Percentiles rank a stretch among this genome's conserved stretches.
phyloP scores from a whole-genome alignment of 2,888 invertebrate genomes.

The Andrena marginata region DNA sequence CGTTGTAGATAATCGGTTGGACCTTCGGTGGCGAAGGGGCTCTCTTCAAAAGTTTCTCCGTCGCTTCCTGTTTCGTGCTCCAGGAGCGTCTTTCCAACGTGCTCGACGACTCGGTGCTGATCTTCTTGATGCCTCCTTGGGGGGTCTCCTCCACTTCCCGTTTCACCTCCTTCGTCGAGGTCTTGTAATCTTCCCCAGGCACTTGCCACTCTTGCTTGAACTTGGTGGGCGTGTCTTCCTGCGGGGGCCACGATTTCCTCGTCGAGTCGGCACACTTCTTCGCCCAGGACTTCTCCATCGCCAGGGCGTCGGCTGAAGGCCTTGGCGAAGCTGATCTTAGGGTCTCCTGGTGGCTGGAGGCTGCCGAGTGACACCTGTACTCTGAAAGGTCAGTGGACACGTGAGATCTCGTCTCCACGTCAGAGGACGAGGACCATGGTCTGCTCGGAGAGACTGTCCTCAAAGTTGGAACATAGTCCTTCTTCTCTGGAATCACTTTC shows the following conservation, averaged over 20 bases:
- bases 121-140: constrained; percentile 79
- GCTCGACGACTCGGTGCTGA: constrained; percentile 81
- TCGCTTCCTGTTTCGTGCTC: constrained; percentile 78
- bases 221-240: constrained; percentile 73
- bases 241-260: constrained; percentile 87
- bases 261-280: constrained; percentile 85
- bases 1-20: constrained; percentile 84
- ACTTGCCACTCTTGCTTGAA: constrained; percentile 80
- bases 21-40: constrained; percentile 73
- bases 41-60: constrained; percentile 64
- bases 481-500: constrained; percentile 72
- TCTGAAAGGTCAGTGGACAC: constrained; percentile 81
- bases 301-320: constrained; percentile 88
- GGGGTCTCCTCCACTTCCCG: constrained; percentile 79
- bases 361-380: constrained; percentile 79
- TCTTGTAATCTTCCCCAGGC: constrained; percentile 79
- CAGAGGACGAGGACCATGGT: constrained; percentile 79
- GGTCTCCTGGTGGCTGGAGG: constrained; percentile 75
- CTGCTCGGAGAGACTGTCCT: constrained; percentile 68
- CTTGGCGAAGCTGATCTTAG: constrained; percentile 83
- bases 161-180: constrained; percentile 77
- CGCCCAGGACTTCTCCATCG: constrained; percentile 90
- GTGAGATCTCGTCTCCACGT: constrained; percentile 78
- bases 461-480: constrained; percentile 54
- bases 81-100: constrained; percentile 80